Conservation (phyloP, 2,888 invertebrate species). For the Zygaena filipendulae region DNA sequence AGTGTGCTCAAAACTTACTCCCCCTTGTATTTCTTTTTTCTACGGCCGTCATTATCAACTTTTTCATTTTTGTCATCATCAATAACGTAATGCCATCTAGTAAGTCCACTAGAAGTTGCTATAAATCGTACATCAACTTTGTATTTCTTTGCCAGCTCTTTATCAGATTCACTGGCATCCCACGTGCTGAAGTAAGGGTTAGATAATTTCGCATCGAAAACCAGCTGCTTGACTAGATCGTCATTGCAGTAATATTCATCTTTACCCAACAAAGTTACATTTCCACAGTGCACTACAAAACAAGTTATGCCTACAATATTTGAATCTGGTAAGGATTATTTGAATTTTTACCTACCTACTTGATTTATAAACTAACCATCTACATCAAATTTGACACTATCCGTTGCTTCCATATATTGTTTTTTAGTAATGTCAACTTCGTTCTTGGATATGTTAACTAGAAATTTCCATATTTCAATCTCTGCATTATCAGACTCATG, state of each 20-base stretch:
- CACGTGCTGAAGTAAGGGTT: constrained; percentile 69
- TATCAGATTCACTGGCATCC: constrained; percentile 59
- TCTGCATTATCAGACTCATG: constrained; percentile 81
- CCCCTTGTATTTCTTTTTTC: constrained; percentile 31
- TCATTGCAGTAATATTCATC: constrained; percentile 87
- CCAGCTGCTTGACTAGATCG: constrained; percentile 84
- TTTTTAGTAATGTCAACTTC: constrained; percentile 48
- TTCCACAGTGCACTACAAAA: constrained; percentile 72
- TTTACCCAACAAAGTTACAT: constrained; percentile 65
- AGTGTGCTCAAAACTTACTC: constrained; percentile 38
- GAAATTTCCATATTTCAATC: constrained; percentile 79
- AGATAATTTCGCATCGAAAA: constrained; percentile 85
- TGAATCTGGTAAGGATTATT: too few relatives aligned
- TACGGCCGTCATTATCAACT: constrained; percentile 39
- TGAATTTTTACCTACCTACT: too few relatives aligned
- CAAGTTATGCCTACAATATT: too few relatives aligned
- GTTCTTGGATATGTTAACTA: constrained; percentile 71
- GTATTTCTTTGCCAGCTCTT: constrained; percentile 71
- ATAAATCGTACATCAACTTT: constrained; percentile 84
- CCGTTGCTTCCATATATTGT: constrained; percentile 40
- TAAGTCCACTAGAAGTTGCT: constrained; percentile 89
- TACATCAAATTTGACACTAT: constrained; percentile 26
- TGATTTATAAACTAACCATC: constrained; percentile 47
- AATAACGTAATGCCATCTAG: constrained; percentile 84
- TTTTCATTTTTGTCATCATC: constrained; percentile 67